Evolutionary conservation across 92 coral and sea anemone genomes (phyloP).

Genomic region (Blastomussa wellsi): DNA sequence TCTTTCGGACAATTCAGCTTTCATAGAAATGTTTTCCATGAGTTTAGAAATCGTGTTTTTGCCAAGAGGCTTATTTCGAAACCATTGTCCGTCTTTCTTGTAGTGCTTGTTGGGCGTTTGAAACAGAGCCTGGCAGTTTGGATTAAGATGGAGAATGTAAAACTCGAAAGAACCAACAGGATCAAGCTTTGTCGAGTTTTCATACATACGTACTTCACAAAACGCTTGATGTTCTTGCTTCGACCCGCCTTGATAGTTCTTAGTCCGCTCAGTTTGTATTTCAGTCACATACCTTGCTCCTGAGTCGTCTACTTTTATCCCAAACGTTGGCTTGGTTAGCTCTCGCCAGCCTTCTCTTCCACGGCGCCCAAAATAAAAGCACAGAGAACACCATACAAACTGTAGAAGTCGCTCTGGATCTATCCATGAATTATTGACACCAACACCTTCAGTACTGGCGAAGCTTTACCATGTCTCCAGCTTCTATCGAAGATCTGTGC

Average conservation of each 20-base stretch:
- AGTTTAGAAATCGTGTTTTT: neutral
- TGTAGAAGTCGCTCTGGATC: too few species aligned
- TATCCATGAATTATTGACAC: too few species aligned
- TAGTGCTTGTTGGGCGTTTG: slow-evolving; percentile 43
- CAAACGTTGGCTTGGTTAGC: slow-evolving; percentile 31
- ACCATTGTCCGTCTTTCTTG: neutral
- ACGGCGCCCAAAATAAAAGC: slow-evolving; percentile 42
- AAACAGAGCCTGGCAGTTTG: slow-evolving; percentile 44
- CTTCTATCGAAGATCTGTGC: slow-evolving; percentile 50
- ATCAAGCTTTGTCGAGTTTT: slow-evolving; percentile 46
- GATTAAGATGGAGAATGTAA: slow-evolving; percentile 36
- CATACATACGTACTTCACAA: slow-evolving; percentile 45
- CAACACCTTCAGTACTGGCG: too few species aligned
- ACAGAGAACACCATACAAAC: too few species aligned
- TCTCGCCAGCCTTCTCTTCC: slow-evolving; percentile 50
- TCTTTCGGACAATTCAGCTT: slow-evolving; percentile 44
- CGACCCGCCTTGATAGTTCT: slow-evolving; percentile 56
- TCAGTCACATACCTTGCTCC: slow-evolving; percentile 45
- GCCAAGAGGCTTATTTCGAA: neutral
- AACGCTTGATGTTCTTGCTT: slow-evolving; percentile 46
- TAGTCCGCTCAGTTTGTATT: slow-evolving; percentile 48
- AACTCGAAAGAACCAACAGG: slow-evolving; percentile 50
- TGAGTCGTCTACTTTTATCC: slow-evolving; percentile 37
- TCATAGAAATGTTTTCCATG: slow-evolving; percentile 44
- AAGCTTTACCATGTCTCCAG: slow-evolving; percentile 68